A percentile compares a stretch with the other conserved stretches of the same genome.
Evolutionary conservation across 2,888 invertebrate species (phyloP).

Genomic region (Oxyteleia sp.): DNA sequence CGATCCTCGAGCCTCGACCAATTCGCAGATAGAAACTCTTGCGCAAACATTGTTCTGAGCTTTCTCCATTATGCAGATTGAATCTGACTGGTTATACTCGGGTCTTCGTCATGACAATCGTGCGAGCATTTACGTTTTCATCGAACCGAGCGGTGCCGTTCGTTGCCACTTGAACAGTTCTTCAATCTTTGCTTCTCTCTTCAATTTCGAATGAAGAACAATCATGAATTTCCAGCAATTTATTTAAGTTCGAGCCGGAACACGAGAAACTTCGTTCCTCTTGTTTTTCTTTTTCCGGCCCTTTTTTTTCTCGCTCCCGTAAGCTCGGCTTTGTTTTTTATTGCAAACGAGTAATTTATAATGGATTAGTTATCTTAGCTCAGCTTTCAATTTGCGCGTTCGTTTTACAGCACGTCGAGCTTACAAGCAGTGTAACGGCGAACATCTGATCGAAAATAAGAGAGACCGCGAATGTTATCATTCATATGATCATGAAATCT

Average conservation of each 20-base stretch:
- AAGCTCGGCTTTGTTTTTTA: slow-evolving; percentile 18
- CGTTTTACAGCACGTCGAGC: not conserved
- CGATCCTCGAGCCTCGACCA: slow-evolving; percentile 65
- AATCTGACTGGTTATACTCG: slow-evolving; percentile 83
- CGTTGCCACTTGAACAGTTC: slow-evolving; percentile 70
- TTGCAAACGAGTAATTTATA: slow-evolving; percentile 21
- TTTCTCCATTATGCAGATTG: slow-evolving; percentile 87
- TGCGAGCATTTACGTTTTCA: slow-evolving; percentile 74
- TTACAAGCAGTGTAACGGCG: not conserved
- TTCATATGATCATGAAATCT: slow-evolving; percentile 47
- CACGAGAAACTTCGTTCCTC: slow-evolving; percentile 52
- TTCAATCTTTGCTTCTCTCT: slow-evolving; percentile 73
- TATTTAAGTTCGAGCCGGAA: slow-evolving; percentile 54
- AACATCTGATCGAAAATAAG: not conserved
- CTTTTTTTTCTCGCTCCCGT: too few relatives aligned
- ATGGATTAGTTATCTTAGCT: slow-evolving; percentile 14
- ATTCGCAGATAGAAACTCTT: slow-evolving; percentile 75
- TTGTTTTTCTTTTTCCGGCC: slow-evolving; percentile 31
- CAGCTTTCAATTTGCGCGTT: slow-evolving; percentile 10
- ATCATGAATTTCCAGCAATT: slow-evolving; percentile 69
- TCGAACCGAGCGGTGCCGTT: slow-evolving; percentile 77
- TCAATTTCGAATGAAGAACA: slow-evolving; percentile 72
- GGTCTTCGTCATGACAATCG: slow-evolving; percentile 71
- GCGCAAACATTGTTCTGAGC: slow-evolving; percentile 86
- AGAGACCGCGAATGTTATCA: slow-evolving; percentile 15